Conservation (phyloP, 2,888 invertebrate species). For the Malacosoma neustria region DNA sequence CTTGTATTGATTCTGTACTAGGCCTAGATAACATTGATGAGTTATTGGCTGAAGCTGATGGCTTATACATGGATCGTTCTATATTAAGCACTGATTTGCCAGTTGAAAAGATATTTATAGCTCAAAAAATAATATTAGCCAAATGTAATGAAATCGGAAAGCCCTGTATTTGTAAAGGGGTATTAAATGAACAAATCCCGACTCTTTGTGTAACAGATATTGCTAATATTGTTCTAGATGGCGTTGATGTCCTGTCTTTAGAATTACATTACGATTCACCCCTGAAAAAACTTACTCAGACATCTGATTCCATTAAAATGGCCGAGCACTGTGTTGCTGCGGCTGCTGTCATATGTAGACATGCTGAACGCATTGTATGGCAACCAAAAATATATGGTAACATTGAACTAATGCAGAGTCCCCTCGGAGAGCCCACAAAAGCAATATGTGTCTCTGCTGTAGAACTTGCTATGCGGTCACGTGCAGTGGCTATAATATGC, state of each 20-base stretch:
- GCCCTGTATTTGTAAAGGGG: conserved; percentile 91
- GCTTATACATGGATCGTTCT: conserved; percentile 90
- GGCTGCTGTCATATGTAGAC: conserved; percentile 84
- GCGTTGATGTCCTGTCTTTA: conserved; percentile 90
- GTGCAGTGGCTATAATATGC: conserved; percentile 78
- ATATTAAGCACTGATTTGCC: conserved; percentile 90
- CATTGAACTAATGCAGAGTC: conserved; percentile 73
- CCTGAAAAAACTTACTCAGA: conserved; percentile 39
- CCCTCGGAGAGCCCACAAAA: conserved; percentile 65
- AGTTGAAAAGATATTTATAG: conserved; percentile 89
- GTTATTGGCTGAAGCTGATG: conserved; percentile 85
- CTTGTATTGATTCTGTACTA: conserved; percentile 45
- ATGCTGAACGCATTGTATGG: conserved; percentile 91
- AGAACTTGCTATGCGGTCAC: conserved; percentile 50
- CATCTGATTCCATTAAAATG: conserved; percentile 48
- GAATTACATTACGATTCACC: conserved; percentile 73
- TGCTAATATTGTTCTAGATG: conserved; percentile 93
- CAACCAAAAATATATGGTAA: conserved; percentile 86
- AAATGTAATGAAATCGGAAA: conserved; percentile 90
- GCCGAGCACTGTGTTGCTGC: conserved; percentile 81
- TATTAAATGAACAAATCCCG: conserved; percentile 89
- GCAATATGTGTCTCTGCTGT: conserved; percentile 68
- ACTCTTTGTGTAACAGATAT: conserved; percentile 86
- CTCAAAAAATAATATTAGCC: conserved; percentile 89
- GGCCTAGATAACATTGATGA: conserved; percentile 77